These are phyloP conservation scores for Mimas tiliae DNA, from an alignment of 2,888 invertebrate genomes.

Conservation along the genomic window DNA sequence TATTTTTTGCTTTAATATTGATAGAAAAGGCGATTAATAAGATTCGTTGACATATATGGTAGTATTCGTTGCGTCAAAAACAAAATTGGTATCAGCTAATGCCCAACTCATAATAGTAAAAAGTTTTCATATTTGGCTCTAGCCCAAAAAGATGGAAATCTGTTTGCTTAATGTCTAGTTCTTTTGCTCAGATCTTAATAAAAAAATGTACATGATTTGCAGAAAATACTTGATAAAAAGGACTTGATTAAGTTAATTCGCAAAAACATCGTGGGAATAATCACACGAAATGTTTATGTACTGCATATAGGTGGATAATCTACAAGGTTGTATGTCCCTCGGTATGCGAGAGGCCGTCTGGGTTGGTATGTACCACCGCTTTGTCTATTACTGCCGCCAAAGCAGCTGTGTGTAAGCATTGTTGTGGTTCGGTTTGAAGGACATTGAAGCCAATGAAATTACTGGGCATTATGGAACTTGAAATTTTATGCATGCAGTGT, in stretches of 20 bases:
- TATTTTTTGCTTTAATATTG: too few relatives aligned
- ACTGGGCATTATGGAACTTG: too few relatives aligned
- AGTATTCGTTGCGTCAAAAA: constrained; percentile 5
- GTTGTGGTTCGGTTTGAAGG: too few relatives aligned
- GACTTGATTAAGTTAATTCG: not conserved
- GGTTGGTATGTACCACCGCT: too few relatives aligned
- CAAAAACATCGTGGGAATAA: not conserved
- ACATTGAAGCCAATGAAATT: too few relatives aligned
- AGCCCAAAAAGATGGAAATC: not conserved
- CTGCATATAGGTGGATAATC: not conserved
- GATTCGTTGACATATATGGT: not conserved
- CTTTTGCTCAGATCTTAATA: not conserved
- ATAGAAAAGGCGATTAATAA: not conserved
- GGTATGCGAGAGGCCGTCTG: too few relatives aligned
- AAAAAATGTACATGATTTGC: not conserved
- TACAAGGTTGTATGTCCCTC: too few relatives aligned
- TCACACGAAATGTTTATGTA: not conserved
- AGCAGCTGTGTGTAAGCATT: too few relatives aligned
- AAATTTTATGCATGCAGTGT: too few relatives aligned
- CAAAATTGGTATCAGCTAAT: not conserved
- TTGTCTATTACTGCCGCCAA: too few relatives aligned
- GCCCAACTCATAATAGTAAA: not conserved
- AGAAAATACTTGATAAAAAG: not conserved
- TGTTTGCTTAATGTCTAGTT: not conserved
- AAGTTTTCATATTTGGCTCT: not conserved